Conservation (phyloP, 2,888 invertebrate species). For the Cryptocephalus primarius region DNA sequence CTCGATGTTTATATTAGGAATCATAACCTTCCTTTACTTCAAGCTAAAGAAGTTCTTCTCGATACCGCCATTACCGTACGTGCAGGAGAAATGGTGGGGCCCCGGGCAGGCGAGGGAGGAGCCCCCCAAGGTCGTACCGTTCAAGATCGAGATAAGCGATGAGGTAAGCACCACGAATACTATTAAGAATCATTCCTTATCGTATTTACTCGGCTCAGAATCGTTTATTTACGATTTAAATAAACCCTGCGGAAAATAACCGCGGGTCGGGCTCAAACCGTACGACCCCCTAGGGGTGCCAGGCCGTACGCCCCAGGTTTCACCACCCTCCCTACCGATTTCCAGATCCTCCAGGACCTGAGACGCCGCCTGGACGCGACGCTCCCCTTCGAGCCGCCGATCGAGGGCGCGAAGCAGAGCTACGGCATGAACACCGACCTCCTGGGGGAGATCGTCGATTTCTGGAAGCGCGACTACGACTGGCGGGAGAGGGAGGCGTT, state of each 20-base stretch:
- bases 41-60: slow-evolving; percentile 5
- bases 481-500: slow-evolving; percentile 56
- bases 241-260: no score
- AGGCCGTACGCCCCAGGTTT: no score
- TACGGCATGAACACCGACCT: slow-evolving; percentile 73
- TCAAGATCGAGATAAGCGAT: slow-evolving; percentile 48
- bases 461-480: slow-evolving; percentile 65
- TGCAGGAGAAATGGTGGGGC: slow-evolving; percentile 49
- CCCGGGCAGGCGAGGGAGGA: slow-evolving; percentile 38
- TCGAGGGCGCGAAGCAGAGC: slow-evolving; percentile 59
- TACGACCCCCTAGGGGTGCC: no score
- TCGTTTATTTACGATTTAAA: no score
- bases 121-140: slow-evolving; percentile 42
- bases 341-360: slow-evolving; percentile 46
- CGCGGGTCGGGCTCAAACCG: no score
- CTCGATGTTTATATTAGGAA: no score
- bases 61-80: slow-evolving; percentile 20
- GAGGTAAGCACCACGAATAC: slow-evolving; percentile 47
- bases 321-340: no score
- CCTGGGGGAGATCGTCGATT: slow-evolving; percentile 55
- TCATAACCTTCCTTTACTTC: not conserved
- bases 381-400: slow-evolving; percentile 36
- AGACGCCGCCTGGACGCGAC: slow-evolving; percentile 43
- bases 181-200: no score
- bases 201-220: no score